Percentiles rank a stretch among this genome's conserved stretches.
Evolutionary conservation across 2,888 invertebrate genomes (phyloP).

Genomic region (Dione vanillae): DNA sequence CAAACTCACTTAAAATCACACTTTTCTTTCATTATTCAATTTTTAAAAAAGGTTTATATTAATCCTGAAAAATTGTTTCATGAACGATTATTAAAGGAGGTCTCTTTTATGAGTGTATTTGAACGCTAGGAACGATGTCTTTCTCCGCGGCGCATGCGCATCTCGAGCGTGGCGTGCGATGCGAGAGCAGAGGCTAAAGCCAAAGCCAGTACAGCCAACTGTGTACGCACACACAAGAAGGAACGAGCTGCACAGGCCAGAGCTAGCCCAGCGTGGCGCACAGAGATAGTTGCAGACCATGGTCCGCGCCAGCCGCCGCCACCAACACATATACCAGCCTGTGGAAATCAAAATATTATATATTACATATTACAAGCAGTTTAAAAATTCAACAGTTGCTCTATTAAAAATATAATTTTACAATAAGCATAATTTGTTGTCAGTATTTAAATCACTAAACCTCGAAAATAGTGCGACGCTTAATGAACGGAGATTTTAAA

Average conservation of each 20-base stretch:
- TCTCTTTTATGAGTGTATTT: constrained; percentile 33
- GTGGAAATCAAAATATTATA: constrained; percentile 46
- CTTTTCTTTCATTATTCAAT: background rate
- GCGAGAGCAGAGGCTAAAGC: constrained; percentile 72
- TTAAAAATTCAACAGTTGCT: no score
- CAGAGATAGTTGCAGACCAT: constrained; percentile 79
- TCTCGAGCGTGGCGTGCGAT: constrained; percentile 67
- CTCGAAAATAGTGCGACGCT: no score
- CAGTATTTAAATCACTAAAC: no score
- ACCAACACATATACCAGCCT: constrained; percentile 73
- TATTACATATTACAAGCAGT: no score
- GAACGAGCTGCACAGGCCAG: constrained; percentile 87
- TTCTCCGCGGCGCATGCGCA: constrained; percentile 71
- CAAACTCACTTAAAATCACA: background rate
- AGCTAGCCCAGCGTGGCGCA: constrained; percentile 83
- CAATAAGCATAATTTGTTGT: background rate
- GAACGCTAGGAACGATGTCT: constrained; percentile 53
- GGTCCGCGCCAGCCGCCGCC: constrained; percentile 83
- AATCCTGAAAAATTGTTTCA: constrained; percentile 4
- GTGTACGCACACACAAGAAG: constrained; percentile 82
- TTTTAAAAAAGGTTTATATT: constrained; percentile 12
- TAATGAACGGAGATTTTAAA: no score
- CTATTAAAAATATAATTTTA: no score
- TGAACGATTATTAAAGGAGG: background rate
- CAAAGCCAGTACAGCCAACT: constrained; percentile 71